phyloP scores from a whole-genome alignment of 1,140 invertebrate species.

The Hycleus cichorii region DNA sequence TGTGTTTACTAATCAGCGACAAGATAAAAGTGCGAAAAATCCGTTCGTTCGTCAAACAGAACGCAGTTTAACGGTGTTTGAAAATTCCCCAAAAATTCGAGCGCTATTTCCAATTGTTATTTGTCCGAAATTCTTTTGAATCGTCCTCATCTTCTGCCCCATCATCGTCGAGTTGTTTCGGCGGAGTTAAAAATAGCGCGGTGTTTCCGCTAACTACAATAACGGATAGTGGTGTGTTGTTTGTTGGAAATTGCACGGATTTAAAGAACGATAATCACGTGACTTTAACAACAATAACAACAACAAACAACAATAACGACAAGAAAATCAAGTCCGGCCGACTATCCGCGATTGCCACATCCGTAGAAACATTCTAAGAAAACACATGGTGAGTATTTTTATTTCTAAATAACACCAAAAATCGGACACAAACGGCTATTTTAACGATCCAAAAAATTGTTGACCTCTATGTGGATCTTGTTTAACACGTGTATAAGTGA shows the following conservation, averaged over 20 bases:
- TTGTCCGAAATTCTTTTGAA: background rate
- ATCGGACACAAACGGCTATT: conserved; percentile 1
- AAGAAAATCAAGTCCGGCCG: conserved; percentile 2
- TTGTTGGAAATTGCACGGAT: background rate
- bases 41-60: background rate
- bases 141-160: background rate
- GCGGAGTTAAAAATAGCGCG: conserved; percentile 15
- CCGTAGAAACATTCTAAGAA: conserved; percentile 8
- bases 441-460: background rate
- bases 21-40: background rate
- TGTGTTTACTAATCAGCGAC: conserved; percentile 8
- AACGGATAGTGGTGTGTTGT: conserved; percentile 5
- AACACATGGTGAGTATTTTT: conserved; percentile 20
- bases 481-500: conserved; percentile 8
- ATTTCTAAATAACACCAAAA: conserved; percentile 3
- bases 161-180: conserved; percentile 1
- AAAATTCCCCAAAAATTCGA: background rate
- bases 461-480: background rate
- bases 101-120: background rate
- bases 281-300: conserved; percentile 1
- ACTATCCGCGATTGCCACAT: background rate
- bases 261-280: conserved; percentile 9
- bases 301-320: background rate
- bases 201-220: conserved; percentile 6
- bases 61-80: background rate